Evolutionary conservation across 2,888 invertebrate genomes (phyloP), one percentile per base, ranked within the genome.

Genomic region (Thymelicus lineola): DNA sequence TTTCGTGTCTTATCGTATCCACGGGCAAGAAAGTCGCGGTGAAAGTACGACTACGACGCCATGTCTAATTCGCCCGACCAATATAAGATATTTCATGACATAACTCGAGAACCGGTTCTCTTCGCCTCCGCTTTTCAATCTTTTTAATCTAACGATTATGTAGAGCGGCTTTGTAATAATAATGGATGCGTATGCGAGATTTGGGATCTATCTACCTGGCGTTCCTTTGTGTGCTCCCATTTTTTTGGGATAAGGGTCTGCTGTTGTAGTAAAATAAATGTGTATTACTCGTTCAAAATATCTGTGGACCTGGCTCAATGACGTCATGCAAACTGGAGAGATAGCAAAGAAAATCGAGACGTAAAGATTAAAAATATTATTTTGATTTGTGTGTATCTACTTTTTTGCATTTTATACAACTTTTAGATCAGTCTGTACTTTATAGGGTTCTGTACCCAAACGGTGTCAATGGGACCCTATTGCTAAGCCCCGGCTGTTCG

Each of bases 21-120:
- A 74, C 82, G 80, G 80, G 80, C 81, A 91, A 86, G 90, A 90
- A 89, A 91, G 89, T 86, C 82, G 76, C 80, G 91, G 90, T 91
- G 92, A 92, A 93, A 92, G 91, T 91, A 87, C 82, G 78, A 74
- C 80, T 91, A 87, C 82, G 78, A 74, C 80, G 81, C 81, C 85
- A 79, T 78, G 75, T 84, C 88, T 88, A 89, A 91, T 88, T 88
- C 86, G 81, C 79, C 82, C 84, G 79, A 78, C 84, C 80, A 87
- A 87, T 85, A 84, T 85, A 85, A 88, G 88, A 88, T 84, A 82
- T 89, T 89, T 90, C 88, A 86, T 92, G 91, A 90, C 86, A 86
- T 80, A 78, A 83, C 80, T 86, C 84, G 83, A 73, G 76, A 87
- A 91, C 90, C 87, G 86, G 91, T 90, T 77, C 71, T 84, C 71